Conservation (phyloP, 2,888 invertebrate species). For the Stramonita haemastoma region DNA sequence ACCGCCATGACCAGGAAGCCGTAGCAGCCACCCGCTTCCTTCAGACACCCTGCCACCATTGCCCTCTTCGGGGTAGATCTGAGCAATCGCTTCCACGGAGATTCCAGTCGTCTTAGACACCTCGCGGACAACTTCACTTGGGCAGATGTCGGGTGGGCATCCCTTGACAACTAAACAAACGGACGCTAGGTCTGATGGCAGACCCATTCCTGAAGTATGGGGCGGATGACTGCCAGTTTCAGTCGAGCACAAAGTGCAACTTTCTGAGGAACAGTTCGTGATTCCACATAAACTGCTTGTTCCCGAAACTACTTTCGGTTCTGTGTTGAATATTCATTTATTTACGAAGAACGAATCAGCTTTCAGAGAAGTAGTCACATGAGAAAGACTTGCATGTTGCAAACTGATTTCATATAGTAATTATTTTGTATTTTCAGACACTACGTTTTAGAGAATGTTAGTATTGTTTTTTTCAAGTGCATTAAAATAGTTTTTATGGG, state of each 20-base stretch:
- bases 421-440: background rate
- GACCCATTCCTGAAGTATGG: background rate
- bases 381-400: background rate
- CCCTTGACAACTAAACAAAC: background rate
- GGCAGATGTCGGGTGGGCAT: background rate
- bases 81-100: background rate
- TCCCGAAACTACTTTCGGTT: conserved; percentile 19
- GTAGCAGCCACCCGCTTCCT: background rate
- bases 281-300: background rate
- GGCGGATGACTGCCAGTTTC: background rate
- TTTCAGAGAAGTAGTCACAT: background rate
- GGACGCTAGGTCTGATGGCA: background rate
- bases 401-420: background rate
- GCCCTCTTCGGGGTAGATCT: background rate
- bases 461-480: no score
- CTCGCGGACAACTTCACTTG: background rate
- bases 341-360: background rate
- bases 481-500: background rate
- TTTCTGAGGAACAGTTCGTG: background rate
- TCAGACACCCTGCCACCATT: background rate
- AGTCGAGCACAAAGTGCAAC: background rate
- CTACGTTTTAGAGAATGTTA: background rate
- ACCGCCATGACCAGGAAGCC: background rate
- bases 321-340: background rate
- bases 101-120: background rate